Percentiles rank a stretch among this genome's conserved stretches.
Conservation (phyloP, 2,888 invertebrate genomes). For the Amaurobius ferox region DNA sequence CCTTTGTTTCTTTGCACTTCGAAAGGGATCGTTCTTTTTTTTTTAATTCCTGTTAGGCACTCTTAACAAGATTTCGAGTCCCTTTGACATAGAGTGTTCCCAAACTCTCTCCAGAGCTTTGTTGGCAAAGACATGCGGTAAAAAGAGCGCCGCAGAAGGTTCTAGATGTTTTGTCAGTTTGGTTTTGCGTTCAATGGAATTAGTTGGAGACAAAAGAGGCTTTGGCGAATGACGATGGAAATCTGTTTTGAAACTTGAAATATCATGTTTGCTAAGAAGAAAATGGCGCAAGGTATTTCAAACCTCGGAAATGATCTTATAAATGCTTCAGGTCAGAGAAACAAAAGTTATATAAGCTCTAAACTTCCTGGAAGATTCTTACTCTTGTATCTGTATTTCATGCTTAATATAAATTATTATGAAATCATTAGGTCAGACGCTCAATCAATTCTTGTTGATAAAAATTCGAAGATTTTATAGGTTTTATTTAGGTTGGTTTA, state of each 20-base stretch:
- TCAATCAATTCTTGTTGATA: too few relatives aligned
- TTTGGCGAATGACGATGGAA: not conserved
- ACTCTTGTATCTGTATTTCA: too few relatives aligned
- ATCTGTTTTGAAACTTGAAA: not conserved
- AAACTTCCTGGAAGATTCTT: too few relatives aligned
- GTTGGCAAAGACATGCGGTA: not conserved
- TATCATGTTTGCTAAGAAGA: not conserved
- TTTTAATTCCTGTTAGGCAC: not conserved
- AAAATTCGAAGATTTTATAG: too few relatives aligned
- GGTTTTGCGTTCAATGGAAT: not conserved
- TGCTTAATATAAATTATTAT: too few relatives aligned
- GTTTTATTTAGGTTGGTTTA: too few relatives aligned
- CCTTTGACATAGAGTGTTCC: not conserved
- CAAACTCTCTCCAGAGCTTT: not conserved
- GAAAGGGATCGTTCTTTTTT: not conserved
- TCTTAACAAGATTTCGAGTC: slow-evolving; percentile 11
- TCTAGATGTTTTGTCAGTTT: not conserved
- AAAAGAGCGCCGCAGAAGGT: not conserved
- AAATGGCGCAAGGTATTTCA: not conserved
- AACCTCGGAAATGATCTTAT: too few relatives aligned
- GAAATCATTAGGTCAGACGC: too few relatives aligned
- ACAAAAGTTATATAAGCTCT: too few relatives aligned
- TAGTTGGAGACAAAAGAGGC: not conserved
- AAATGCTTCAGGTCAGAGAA: too few relatives aligned
- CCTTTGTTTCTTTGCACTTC: slow-evolving; percentile 9